Base-by-base conservation (phyloP, 2,113 vertebrate genomes). In the Esox niger region DNA sequence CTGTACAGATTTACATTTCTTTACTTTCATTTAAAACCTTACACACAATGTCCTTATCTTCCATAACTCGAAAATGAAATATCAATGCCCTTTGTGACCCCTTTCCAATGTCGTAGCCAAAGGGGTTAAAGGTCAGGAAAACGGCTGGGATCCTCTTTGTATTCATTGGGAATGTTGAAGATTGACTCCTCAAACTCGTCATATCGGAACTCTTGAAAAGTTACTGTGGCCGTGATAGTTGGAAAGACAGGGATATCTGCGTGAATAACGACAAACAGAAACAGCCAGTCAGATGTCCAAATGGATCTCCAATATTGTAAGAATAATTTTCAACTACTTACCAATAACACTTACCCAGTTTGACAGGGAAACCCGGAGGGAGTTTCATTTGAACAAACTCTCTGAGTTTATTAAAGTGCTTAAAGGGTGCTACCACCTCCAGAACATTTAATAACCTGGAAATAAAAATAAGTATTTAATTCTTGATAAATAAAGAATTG, bases 401-500 rank as follows among this genome's bases (percentile, higher is more conserved):
- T 94, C 97, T 92, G 91, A 99, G 96, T 90, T 99, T 99, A 93
- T 98, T 99, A 95, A 99, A 99, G 96, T 99, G 97, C 95, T 99
- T 99, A 92, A 99, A 99, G 76, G 97, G 97, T 83, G 97, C 97
- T 62, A 99, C 93, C 77, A 99, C 95, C 90, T 99, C 97, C 86
- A 99, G 91, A 87, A 99, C 96, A 91, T 98, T 99, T 91, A 99
- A 88, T 80, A 99, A 92, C 82, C 97, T 99, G 91, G 31, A 74
- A 73, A 73, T 56, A 30, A 69, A 62, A 3, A 65, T 30, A 13
- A 49, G 8, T 64, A 3, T 27, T 23, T 27, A 0, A 29, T 29
- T 26, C 23, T 56, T 5, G 15, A 9, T 54, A 6, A 56, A 56
- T 56, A 11, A 46, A 4, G 47, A 52, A 52, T n/a, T 52, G 47